Conservation (phyloP, 2,888 invertebrate species). For the Litoditis marina region DNA sequence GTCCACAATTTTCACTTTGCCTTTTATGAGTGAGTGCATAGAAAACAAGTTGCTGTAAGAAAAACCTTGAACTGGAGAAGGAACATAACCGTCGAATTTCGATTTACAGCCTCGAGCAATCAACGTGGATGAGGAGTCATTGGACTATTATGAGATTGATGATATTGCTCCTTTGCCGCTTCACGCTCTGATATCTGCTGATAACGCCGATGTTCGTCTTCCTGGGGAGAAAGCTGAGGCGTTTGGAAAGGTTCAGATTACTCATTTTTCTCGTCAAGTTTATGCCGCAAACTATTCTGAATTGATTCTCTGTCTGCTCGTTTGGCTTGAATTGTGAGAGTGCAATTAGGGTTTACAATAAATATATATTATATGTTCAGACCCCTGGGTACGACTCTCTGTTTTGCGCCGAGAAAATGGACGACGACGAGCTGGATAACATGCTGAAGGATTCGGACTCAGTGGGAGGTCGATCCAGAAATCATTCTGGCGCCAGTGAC, state of each 20-base stretch:
- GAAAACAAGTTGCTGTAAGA: too few species aligned
- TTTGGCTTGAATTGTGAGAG: too few species aligned
- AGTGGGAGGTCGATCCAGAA: slow-evolving; percentile 52
- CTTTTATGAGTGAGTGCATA: too few species aligned
- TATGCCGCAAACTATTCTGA: not conserved
- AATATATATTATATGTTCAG: slow-evolving; percentile 2
- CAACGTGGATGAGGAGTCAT: slow-evolving; percentile 26
- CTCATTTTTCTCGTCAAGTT: not conserved
- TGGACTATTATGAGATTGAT: slow-evolving; percentile 83
- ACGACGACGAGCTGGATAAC: slow-evolving; percentile 69
- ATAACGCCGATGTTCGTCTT: slow-evolving; percentile 65
- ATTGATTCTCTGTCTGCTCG: not conserved
- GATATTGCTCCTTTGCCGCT: slow-evolving; percentile 96
- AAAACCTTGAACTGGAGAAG: too few species aligned
- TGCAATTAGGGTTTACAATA: too few species aligned
- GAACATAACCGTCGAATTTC: too few species aligned
- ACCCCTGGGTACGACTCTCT: slow-evolving; percentile 75
- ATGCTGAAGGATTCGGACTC: slow-evolving; percentile 75
- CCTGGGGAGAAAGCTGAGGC: slow-evolving; percentile 27
- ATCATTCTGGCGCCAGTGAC: slow-evolving; percentile 38
- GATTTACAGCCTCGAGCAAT: slow-evolving; percentile 4
- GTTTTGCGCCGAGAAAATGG: slow-evolving; percentile 73
- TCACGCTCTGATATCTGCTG: slow-evolving; percentile 91
- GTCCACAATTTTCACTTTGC: too few species aligned
- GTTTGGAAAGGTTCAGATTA: slow-evolving; percentile 5